Conservation (phyloP, 2,113 vertebrate species). For the Gallinago undulata region DNA sequence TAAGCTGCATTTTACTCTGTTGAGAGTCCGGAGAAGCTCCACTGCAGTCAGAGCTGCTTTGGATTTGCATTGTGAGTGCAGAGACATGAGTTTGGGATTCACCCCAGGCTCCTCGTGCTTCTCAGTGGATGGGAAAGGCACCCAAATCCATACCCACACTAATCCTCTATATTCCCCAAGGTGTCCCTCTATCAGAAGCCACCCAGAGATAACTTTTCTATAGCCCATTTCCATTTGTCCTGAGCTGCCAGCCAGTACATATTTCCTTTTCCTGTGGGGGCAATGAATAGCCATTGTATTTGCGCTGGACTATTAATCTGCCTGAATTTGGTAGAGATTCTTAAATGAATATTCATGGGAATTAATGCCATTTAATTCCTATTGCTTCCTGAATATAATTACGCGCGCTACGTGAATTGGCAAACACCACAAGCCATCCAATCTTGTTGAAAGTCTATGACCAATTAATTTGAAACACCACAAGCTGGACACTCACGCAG, state of each 20-base stretch:
- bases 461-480: not conserved
- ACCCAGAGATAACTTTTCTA: not conserved
- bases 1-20: not conserved
- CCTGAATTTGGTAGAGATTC: slow-evolving; percentile 31
- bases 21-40: not conserved
- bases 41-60: not conserved
- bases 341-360: slow-evolving; percentile 61
- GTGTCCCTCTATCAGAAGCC: not conserved
- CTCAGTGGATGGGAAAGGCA: not conserved
- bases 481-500: not conserved
- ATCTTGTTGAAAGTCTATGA: not conserved
- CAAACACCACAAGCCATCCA: slow-evolving; percentile 30
- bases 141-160: rapidly evolving
- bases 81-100: not conserved
- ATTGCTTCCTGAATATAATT: slow-evolving; percentile 55
- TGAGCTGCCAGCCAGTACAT: slow-evolving; percentile 2
- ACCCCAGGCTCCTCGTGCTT: not conserved
- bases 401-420: not conserved
- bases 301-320: slow-evolving; percentile 29
- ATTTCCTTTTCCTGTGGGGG: slow-evolving; percentile 47
- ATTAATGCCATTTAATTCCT: slow-evolving; percentile 60
- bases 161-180: not conserved
- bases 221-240: not conserved
- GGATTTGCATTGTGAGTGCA: not conserved
- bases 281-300: slow-evolving; percentile 43